These are phyloP conservation scores for Diuraphis noxia DNA, from an alignment of 1,140 invertebrate species.

Conservation along the genomic window DNA sequence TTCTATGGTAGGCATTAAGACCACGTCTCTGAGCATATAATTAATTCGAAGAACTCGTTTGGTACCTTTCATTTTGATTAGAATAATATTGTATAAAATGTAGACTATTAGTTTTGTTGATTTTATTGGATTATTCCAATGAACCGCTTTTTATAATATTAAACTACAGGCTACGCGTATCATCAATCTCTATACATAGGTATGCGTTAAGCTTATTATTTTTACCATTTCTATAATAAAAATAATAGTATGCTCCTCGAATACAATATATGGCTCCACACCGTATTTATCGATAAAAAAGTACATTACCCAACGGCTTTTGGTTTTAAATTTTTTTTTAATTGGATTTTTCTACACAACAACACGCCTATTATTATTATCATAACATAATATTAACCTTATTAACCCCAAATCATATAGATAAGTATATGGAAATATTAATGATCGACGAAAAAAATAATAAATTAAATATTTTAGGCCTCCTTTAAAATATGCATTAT, in stretches of 20 bases:
- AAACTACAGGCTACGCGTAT: neutral
- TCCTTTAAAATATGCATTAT: neutral
- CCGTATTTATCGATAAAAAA: neutral
- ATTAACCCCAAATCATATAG: neutral
- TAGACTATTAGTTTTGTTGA: neutral
- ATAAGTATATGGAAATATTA: neutral
- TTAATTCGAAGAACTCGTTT: neutral
- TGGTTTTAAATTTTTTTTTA: neutral
- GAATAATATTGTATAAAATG: too few relatives aligned
- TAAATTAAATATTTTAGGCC: neutral
- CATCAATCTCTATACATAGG: neutral
- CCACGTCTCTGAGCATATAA: neutral
- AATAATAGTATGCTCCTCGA: neutral
- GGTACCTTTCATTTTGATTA: neutral
- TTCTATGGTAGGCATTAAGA: neutral
- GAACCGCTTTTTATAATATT: neutral
- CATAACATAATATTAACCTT: too few relatives aligned
- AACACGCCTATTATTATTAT: neutral
- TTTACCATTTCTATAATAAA: neutral
- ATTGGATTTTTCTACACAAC: neutral
- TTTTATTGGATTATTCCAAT: conserved; percentile 1
- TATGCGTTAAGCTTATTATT: neutral
- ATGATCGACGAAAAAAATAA: neutral
- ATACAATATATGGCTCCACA: neutral
- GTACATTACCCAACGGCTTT: neutral